Percentiles rank a stretch among this genome's conserved stretches.
Evolutionary conservation across 2,113 vertebrate genomes (phyloP).

Genomic region (Bambusicola thoracicus): DNA sequence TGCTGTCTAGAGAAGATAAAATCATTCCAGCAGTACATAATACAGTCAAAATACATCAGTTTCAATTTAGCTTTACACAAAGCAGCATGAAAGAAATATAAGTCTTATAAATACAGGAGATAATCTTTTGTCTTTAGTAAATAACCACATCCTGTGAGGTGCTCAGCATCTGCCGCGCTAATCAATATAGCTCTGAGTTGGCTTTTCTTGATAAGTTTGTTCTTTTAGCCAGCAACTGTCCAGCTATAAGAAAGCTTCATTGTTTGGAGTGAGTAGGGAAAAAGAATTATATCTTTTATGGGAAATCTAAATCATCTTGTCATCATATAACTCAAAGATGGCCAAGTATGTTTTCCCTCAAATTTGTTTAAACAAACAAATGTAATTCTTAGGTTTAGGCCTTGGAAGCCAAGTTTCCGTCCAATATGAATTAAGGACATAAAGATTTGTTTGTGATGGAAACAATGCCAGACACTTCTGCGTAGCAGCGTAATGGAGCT

Average conservation of each 20-base stretch:
- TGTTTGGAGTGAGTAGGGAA: conserved; percentile 4
- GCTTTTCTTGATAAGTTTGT: conserved; percentile 31
- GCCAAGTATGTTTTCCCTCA: conserved; percentile 66
- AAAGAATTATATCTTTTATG: conserved; percentile 64
- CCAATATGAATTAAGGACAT: conserved; percentile 62
- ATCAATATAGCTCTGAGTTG: conserved; percentile 36
- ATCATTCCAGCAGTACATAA: background rate
- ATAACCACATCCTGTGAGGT: conserved; percentile 41
- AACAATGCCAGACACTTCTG: conserved; percentile 73
- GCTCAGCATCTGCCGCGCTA: conserved; percentile 46
- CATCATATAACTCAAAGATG: conserved; percentile 64
- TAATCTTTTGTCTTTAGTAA: conserved; percentile 4
- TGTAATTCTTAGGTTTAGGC: conserved; percentile 65
- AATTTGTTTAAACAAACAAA: conserved; percentile 75
- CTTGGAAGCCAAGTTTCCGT: conserved; percentile 64
- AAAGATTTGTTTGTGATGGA: conserved; percentile 72
- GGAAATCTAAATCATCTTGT: conserved; percentile 72
- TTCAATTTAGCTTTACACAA: background rate
- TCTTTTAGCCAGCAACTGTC: conserved; percentile 44
- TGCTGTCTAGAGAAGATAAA: background rate
- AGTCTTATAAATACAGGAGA: background rate
- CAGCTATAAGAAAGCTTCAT: conserved; percentile 52
- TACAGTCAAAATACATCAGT: background rate
- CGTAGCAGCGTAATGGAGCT: conserved; percentile 41
- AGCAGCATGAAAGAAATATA: background rate